phyloP scores from a whole-genome alignment of 2,797 vertebrate species.

The Spinus olivaceus region DNA sequence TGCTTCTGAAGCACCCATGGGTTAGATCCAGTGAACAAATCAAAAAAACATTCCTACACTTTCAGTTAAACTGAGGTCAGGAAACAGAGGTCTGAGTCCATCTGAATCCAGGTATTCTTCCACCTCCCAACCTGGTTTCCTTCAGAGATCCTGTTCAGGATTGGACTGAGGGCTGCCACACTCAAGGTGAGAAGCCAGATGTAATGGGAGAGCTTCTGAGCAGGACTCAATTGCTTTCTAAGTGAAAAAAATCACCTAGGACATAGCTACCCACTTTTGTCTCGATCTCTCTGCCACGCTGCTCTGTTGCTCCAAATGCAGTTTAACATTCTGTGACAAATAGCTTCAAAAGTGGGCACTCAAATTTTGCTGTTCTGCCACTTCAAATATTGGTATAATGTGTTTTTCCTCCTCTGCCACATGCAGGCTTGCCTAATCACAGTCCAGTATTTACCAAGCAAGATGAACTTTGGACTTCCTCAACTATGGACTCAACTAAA shows the following conservation, averaged over 20 bases:
- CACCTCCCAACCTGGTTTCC: neutral
- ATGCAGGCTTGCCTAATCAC: neutral
- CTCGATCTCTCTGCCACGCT: neutral
- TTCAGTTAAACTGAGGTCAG: neutral
- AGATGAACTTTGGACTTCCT: neutral
- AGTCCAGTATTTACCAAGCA: neutral
- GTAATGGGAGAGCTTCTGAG: neutral
- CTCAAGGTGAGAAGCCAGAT: neutral
- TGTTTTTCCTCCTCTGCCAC: neutral
- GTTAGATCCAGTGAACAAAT: neutral
- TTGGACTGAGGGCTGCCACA: accelerated
- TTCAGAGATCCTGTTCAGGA: neutral
- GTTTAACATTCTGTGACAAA: neutral
- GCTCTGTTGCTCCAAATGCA: neutral
- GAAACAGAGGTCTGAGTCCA: neutral
- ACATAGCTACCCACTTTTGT: neutral
- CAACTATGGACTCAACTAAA: neutral
- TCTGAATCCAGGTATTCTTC: neutral
- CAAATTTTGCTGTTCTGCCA: neutral
- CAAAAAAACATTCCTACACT: neutral
- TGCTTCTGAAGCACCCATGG: neutral
- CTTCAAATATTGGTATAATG: neutral
- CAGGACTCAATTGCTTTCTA: neutral
- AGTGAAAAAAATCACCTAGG: neutral
- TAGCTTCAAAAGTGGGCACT: neutral